These are phyloP conservation scores for Drosophila littoralis DNA, from an alignment of 1,140 invertebrate genomes.

Conservation along the genomic window DNA sequence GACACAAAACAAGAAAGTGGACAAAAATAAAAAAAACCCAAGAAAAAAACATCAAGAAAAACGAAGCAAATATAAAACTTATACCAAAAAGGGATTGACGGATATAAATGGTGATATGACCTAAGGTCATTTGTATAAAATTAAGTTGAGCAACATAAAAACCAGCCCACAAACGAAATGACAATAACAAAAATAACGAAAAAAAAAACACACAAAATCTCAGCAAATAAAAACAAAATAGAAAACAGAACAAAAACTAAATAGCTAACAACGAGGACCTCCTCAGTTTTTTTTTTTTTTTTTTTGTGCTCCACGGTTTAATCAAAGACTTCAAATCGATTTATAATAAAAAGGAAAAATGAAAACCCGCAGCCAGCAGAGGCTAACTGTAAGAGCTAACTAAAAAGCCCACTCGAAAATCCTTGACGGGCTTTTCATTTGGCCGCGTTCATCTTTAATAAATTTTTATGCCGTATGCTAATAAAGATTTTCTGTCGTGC, in stretches of 20 bases:
- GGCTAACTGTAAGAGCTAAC: slow-evolving; percentile 46
- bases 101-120: slow-evolving; percentile 83
- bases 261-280: slow-evolving; percentile 34
- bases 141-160: slow-evolving; percentile 83
- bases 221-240: slow-evolving; percentile 18
- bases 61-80: slow-evolving; percentile 81
- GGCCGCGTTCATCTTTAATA: slow-evolving; percentile 75
- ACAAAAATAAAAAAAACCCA: slow-evolving; percentile 12
- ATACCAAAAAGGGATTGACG: slow-evolving; percentile 81
- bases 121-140: slow-evolving; percentile 82
- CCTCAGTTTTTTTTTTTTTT: slow-evolving; percentile 38
- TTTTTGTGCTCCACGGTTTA: slow-evolving; percentile 38
- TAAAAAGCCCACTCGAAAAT: slow-evolving; percentile 45
- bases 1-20: slow-evolving; percentile 38
- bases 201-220: slow-evolving; percentile 14
- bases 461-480: slow-evolving; percentile 83
- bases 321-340: slow-evolving; percentile 80
- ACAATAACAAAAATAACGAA: slow-evolving; percentile 36
- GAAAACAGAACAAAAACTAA: slow-evolving; percentile 25
- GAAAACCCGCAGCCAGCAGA: slow-evolving; percentile 15
- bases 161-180: slow-evolving; percentile 42
- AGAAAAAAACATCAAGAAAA: slow-evolving; percentile 30
- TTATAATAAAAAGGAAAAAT: slow-evolving; percentile 72
- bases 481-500: slow-evolving; percentile 77
- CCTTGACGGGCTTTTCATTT: slow-evolving; percentile 42